Base-by-base conservation (phyloP, 2,888 invertebrate species). In the Melinopterus prodromus region DNA sequence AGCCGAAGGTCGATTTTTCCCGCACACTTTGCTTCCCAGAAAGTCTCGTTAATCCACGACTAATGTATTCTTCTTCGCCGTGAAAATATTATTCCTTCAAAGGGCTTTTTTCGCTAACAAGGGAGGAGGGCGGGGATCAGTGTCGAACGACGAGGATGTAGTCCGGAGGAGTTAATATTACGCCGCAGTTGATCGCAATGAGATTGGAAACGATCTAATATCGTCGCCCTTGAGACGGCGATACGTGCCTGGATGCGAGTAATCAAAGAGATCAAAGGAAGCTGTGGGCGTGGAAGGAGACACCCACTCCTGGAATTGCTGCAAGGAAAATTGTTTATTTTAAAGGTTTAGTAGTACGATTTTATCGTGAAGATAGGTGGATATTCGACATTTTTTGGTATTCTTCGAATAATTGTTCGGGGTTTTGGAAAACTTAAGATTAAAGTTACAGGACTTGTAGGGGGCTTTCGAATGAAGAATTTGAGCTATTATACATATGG, bases 1-100 rank as follows among this genome's bases (percentile, higher is more conserved):
- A 82, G 82, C 16, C 77, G 26, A 77, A 77, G 69, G 16, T 53
- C 53, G 53, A 53, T 53, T 53, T 53, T 53, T 53, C 53, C 53
- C 53, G 53, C 53, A 53, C 53, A 53, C 53, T 53, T 53, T 53
- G 53, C 53, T 53, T 53, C 53, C 53, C 53, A 53, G 53, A 53
- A 53, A 53, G 53, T 53, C 53, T 53, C 53, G 53, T 53, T 53
- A 53, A 53, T 53, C 53, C 53, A 53, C 7, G 53, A 4, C 53
- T 53, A 53, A 53, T 53, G 53, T 53, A 53, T 53, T 53, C 53
- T 53, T 12, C 53, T 53, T 53, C 53, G 53, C 53, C 2, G 53
- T 53, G 53, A 53, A 53, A 53, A 53, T 53, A 53, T 53, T 53
- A 53, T 53, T 53, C 53, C 53, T 53, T 53, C 53, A 53, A 53